phyloP scores from a whole-genome alignment of 2,888 invertebrate species.

The Dynastes tityus region DNA sequence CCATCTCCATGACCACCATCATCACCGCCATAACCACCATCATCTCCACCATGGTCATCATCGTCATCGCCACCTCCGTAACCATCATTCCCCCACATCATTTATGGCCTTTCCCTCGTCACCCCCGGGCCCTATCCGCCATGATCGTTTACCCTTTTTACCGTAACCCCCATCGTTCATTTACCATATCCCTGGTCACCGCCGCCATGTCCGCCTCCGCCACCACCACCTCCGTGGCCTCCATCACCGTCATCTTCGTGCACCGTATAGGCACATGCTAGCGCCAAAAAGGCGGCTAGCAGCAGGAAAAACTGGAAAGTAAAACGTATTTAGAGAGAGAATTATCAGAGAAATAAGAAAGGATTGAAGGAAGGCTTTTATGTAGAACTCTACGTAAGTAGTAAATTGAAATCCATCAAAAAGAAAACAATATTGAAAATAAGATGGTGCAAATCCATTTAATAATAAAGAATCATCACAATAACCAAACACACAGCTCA shows the following conservation, averaged over 20 bases:
- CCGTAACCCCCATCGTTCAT: background rate
- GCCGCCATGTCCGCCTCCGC: slow-evolving; percentile 6
- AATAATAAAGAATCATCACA: no score
- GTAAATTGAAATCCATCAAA: background rate
- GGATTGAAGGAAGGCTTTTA: no score
- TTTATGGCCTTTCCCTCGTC: background rate
- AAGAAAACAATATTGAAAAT: background rate
- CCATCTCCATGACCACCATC: background rate
- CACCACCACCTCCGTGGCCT: background rate
- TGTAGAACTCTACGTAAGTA: no score
- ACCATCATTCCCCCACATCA: background rate
- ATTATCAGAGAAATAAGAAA: slow-evolving; percentile 10
- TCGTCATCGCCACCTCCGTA: background rate
- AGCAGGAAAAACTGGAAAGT: slow-evolving; percentile 40
- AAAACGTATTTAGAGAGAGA: no score
- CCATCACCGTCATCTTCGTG: slow-evolving; percentile 36
- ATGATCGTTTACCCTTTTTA: no score
- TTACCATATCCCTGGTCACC: background rate
- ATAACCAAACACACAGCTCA: background rate
- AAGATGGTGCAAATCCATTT: background rate
- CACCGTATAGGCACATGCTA: slow-evolving; percentile 46
- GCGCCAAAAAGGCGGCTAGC: slow-evolving; percentile 39
- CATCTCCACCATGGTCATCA: background rate
- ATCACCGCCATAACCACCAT: background rate
- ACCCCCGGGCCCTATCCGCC: background rate